phyloP scores from a whole-genome alignment of 2,797 vertebrate genomes.

The Characodon lateralis region DNA sequence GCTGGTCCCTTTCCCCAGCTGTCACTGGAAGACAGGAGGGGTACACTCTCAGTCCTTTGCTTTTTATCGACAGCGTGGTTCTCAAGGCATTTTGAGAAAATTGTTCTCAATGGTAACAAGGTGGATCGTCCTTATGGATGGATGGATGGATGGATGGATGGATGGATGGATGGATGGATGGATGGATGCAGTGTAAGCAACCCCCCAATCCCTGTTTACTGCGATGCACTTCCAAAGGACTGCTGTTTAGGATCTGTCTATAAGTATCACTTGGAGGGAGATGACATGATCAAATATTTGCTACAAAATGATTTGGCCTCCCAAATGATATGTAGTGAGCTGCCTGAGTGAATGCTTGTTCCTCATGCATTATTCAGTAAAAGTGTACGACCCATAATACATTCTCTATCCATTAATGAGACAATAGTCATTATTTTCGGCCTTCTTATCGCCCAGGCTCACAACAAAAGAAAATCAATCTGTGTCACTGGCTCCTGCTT shows the following conservation, averaged over 20 bases:
- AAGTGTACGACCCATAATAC: slow-evolving; percentile 60
- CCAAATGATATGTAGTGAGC: slow-evolving; percentile 43
- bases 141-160: neutral
- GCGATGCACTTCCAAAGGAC: slow-evolving; percentile 15
- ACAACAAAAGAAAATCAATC: slow-evolving; percentile 73
- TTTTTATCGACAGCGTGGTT: too few relatives aligned
- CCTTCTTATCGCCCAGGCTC: slow-evolving; percentile 56
- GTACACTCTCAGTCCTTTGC: neutral
- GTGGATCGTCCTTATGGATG: neutral
- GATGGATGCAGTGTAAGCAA: slow-evolving; percentile 9
- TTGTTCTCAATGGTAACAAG: too few relatives aligned
- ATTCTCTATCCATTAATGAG: slow-evolving; percentile 67
- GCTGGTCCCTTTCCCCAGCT: neutral
- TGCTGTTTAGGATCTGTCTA: slow-evolving; percentile 4
- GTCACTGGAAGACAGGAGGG: neutral
- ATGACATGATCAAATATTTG: slow-evolving; percentile 48
- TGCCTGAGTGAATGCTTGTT: slow-evolving; percentile 47
- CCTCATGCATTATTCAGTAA: slow-evolving; percentile 72
- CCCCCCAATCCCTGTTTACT: neutral
- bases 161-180: neutral
- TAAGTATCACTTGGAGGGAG: slow-evolving; percentile 33
- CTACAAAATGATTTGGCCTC: slow-evolving; percentile 28
- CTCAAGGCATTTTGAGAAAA: too few relatives aligned
- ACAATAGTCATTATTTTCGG: slow-evolving; percentile 69
- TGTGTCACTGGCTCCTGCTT: slow-evolving; percentile 49